Evolutionary conservation across 2,113 vertebrate species (phyloP).

Genomic region (Saccopteryx bilineata): DNA sequence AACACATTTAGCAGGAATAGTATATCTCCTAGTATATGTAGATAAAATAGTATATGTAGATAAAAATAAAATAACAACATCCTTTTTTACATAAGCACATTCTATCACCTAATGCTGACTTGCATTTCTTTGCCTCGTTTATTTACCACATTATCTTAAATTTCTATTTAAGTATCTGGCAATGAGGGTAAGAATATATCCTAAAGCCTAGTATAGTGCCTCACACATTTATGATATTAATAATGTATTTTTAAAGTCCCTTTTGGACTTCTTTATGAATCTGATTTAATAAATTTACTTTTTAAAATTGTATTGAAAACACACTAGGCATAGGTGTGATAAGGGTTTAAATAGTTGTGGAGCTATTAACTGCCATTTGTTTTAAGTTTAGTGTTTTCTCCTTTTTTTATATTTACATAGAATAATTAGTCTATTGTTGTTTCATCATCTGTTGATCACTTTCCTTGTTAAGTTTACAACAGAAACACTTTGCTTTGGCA

Average conservation of each 20-base stretch:
- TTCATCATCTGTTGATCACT: conserved; percentile 24
- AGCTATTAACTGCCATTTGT: background rate
- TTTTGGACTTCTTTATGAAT: conserved; percentile 18
- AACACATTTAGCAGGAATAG: background rate
- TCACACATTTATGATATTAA: conserved; percentile 64
- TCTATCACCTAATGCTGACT: background rate
- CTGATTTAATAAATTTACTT: background rate
- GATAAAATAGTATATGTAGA: no score
- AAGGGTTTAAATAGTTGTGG: background rate
- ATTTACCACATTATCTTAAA: conserved; percentile 63
- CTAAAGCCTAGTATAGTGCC: background rate
- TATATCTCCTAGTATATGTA: no score
- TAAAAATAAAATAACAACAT: background rate
- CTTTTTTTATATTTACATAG: background rate
- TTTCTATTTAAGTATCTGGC: conserved; percentile 60
- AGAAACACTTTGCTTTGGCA: background rate
- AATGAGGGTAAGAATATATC: background rate
- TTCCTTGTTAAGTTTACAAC: background rate
- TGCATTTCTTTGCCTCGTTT: background rate
- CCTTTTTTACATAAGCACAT: background rate
- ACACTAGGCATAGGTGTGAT: background rate
- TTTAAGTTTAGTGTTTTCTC: background rate
- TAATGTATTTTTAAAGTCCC: background rate
- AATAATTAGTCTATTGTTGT: background rate
- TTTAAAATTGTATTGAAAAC: background rate